These are phyloP conservation scores for Laticauda laticaudata DNA, from an alignment of 2,113 vertebrate species.

Conservation along the genomic window DNA sequence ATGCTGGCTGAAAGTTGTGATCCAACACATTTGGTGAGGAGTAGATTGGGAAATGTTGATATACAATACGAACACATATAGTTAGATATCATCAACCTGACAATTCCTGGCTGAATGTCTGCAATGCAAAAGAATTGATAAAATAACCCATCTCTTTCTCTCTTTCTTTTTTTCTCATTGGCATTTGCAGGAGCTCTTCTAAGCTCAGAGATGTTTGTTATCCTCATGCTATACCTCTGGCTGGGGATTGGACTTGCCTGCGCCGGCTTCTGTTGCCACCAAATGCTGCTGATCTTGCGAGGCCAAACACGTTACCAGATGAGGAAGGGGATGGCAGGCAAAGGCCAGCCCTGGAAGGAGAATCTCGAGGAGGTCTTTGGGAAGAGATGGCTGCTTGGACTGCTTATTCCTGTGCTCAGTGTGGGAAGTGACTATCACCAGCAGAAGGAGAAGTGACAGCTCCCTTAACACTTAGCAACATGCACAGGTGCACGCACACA, in stretches of 20 bases:
- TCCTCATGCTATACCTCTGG: slow-evolving; percentile 98
- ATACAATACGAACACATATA: neutral
- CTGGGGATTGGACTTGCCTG: slow-evolving; percentile 93
- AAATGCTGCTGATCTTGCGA: slow-evolving; percentile 89
- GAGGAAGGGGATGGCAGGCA: slow-evolving; percentile 79
- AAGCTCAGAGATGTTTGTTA: slow-evolving; percentile 92
- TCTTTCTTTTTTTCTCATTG: neutral
- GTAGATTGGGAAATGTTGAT: neutral
- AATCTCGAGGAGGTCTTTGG: slow-evolving; percentile 93
- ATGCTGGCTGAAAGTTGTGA: neutral
- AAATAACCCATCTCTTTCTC: slow-evolving; percentile 13
- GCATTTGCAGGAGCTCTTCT: slow-evolving; percentile 81
- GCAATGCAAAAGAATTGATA: slow-evolving; percentile 28
- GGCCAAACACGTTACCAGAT: slow-evolving; percentile 91
- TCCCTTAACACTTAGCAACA: neutral
- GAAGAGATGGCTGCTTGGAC: slow-evolving; percentile 88
- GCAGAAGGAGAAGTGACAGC: slow-evolving; percentile 67
- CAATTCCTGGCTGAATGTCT: neutral
- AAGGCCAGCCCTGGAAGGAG: slow-evolving; percentile 79
- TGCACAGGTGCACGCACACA: rapidly evolving
- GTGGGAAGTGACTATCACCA: slow-evolving; percentile 70
- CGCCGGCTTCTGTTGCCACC: slow-evolving; percentile 94
- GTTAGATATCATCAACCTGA: neutral
- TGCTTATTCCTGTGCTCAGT: slow-evolving; percentile 85
- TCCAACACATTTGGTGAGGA: neutral